Evolutionary conservation across 2,888 invertebrate genomes (phyloP), one percentile per base, ranked within the genome.

Genomic region (Melanophora roralis): DNA sequence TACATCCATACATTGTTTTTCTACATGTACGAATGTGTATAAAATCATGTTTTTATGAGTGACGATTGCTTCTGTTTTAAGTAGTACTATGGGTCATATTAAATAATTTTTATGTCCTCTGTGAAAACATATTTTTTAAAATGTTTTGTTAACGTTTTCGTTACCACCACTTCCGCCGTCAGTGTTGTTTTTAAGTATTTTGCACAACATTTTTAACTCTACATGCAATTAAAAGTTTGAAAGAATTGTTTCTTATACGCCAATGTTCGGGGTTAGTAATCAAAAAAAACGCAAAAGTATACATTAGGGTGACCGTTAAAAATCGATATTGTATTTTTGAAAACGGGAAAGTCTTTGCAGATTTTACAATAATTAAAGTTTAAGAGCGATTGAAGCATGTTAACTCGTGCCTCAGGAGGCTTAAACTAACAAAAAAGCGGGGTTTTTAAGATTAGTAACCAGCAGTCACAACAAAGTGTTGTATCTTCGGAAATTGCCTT

Each of bases 51-150:
- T 57, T 65, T 49, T 74, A 74, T 23, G n/a, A 60, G 14, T 76
- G 68, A 49, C 49, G 76, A 76, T 69, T 69, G 69, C 57, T 69
- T 23, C 64, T 51, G 34, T 76, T 47, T 75, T 34, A n/a, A n/a
- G n/a, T n/a, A 45, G 27, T 53, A 47, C 55, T 64, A 69, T 64
- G 12, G 76, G 69, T 57, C 76, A 76, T 69, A 64, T 76, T 69
- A 23, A 69, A 69, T 60, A 55, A 69, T 64, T 55, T 69, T 74
- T 59, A 64, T 76, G 43, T 47, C 57, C 40, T 55, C 49, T 64
- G 40, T 69, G 69, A 69, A 76, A 40, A 76, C 47, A 27, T 76
- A 68, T 62, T 62, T n/a, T n/a, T n/a, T n/a, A n/a, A n/a, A 68
- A 53, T 68, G 55, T 62, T 69, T 76, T 76, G 47, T 55, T 76